Evolutionary conservation across 2,888 invertebrate genomes (phyloP), one percentile per base, ranked within the genome.

Genomic region (Lepetodrilus schrolli): DNA sequence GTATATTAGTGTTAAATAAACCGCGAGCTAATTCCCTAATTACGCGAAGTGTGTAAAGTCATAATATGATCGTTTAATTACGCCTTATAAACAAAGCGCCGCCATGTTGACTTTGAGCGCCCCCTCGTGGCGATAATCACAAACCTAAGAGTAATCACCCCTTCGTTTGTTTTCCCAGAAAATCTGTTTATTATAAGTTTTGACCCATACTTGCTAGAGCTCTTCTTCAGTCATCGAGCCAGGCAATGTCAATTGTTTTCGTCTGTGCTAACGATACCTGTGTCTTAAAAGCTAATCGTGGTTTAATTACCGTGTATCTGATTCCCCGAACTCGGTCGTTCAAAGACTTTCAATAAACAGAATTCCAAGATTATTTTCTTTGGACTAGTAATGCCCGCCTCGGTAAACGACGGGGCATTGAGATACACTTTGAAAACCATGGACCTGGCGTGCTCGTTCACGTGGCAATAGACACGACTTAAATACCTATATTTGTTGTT

Each of bases 161-260:
- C 30, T 58, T 58, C 58, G 26, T 58, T 58, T 58, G 58, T 58
- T 58, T 58, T 58, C 58, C 58, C 58, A 58, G 26, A 58, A 58
- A 58, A 58, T 58, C 58, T 58, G 58, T 58, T 58, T 58, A 58
- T 58, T 58, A 58, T 58, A 58, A 58, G 58, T 58, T 58, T 58
- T 58, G 58, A 30, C 58, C 17, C 58, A 30, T 34, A 30, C 58
- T 58, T 58, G 58, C 17, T 26, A 58, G 34, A 58, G 58, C 58
- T 23, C 7, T 23, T 34, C 34, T 58, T 30, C 34, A 58, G 34
- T 58, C 58, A 58, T 17, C n/a, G 30, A 7, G 58, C 34, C 30
- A 34, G 34, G 26, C 58, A 58, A 58, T 30, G 58, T 30, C 26
- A 58, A 58, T 58, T 58, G 58, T 58, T 58, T 58, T 58, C 58